Evolutionary conservation across 2,113 vertebrate genomes (phyloP), one percentile per base, ranked within the genome.

Genomic region (Etheostoma spectabile): DNA sequence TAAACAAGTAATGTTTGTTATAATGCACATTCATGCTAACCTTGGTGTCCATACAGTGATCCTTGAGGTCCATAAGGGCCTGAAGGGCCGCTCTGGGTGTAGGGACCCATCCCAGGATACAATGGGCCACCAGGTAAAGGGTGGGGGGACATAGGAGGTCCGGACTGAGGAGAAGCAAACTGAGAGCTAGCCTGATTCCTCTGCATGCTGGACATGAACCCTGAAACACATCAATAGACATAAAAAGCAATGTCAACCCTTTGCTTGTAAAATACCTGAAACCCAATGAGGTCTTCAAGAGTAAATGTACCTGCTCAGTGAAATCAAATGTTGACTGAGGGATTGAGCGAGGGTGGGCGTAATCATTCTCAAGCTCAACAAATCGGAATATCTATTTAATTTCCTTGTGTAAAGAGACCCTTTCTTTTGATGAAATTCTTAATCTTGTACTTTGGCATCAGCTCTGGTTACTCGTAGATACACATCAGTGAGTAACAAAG

Each of bases 41-140:
- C 97, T 97, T 97, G 97, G 85, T 96, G 96, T 93, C 96, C 97
- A 83, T 97, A 99, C 78, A 97, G 97, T 86, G 95, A 95, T 92
- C 97, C 96, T 88, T 98, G 97, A 72, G 97, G 93, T 88, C 97
- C 97, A 4, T 98, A 99, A 81, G 95, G 92, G 89, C 96, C 95
- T 59, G 96, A 91, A 53, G 96, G 95, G 89, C 96, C 96, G 83
- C 94, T 95, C 92, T 98, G 98, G 88, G 96, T 94, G 93, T 97
- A 99, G 82, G 95, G 91, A 84, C 96, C 80, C 73, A 97, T 96
- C 70, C 96, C 96, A 76, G 96, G 93, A 89, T 98, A 98, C 92
- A 98, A 89, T 64, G 97, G 96, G 71, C 95, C 96, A 84, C 96
- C 97, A 42, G 97, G 95, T 66, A 97, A 96, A 52, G 96, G 96